Evolutionary conservation across 2,888 invertebrate species (phyloP).

Genomic region (Melangyna quadrimaculata): DNA sequence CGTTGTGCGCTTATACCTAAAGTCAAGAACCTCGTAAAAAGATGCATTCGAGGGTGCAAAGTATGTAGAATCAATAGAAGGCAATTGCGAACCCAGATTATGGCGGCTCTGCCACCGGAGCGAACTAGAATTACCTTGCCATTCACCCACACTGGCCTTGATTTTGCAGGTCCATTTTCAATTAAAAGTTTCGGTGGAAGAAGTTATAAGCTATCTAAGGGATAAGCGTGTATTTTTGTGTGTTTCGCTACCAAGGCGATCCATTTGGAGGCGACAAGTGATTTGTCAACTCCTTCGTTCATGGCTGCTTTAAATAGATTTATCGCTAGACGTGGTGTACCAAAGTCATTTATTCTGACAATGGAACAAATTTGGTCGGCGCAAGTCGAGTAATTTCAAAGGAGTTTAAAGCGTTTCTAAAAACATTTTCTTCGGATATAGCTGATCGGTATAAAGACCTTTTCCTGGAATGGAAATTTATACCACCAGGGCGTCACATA

Average conservation of each 20-base stretch:
- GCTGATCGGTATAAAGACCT: background rate
- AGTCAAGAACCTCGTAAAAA: too few relatives aligned
- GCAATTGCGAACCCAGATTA: background rate
- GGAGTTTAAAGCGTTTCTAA: background rate
- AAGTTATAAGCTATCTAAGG: background rate
- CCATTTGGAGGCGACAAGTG: constrained; percentile 15
- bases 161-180: background rate
- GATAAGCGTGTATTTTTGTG: background rate
- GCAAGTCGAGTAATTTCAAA: background rate
- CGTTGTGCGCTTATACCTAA: too few relatives aligned
- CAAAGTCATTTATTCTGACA: constrained; percentile 4
- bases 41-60: too few relatives aligned
- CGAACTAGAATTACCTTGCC: background rate
- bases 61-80: too few relatives aligned
- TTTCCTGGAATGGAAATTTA: too few relatives aligned
- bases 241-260: constrained; percentile 35
- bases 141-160: background rate
- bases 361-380: constrained; percentile 31
- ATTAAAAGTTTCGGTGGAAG: constrained; percentile 3
- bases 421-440: background rate
- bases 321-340: constrained; percentile 5
- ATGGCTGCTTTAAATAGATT: constrained; percentile 26
- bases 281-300: constrained; percentile 26
- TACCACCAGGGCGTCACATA: too few relatives aligned
- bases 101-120: background rate